Conservation (phyloP, 1,140 invertebrate genomes). For the Eueides isabella region DNA sequence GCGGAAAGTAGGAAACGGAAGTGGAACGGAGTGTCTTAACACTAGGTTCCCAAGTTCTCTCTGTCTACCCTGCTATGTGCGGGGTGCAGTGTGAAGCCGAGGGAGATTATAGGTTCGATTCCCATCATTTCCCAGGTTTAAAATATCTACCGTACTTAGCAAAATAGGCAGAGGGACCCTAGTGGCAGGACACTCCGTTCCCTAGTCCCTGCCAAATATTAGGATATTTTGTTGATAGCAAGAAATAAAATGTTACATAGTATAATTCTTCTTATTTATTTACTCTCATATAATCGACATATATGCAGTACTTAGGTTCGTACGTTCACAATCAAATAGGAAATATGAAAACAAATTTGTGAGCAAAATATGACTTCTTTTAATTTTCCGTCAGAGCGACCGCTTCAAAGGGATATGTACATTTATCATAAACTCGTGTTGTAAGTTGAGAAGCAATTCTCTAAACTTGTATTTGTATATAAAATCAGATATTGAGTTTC, state of each 20-base stretch:
- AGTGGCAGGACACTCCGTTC: no score
- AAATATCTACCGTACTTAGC: no score
- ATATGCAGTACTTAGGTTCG: not conserved
- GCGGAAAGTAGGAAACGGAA: no score
- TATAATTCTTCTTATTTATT: not conserved
- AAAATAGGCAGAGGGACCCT: no score
- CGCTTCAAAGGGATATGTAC: conserved; percentile 19
- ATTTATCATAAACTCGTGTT: conserved; percentile 14
- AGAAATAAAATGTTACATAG: not conserved
- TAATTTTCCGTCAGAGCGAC: conserved; percentile 20
- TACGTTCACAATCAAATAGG: not conserved
- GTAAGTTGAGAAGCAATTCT: conserved; percentile 4
- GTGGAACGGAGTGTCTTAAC: no score
- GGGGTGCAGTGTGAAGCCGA: no score
- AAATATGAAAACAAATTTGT: conserved; percentile 15
- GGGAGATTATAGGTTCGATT: no score
- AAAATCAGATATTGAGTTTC: conserved; percentile 18
- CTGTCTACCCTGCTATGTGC: no score
- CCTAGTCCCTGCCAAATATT: no score
- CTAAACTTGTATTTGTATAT: conserved; percentile 15
- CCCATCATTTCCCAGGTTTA: no score
- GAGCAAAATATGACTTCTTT: conserved; percentile 7
- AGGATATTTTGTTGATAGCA: no score
- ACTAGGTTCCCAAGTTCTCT: no score
- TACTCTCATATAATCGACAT: not conserved